Evolutionary conservation across 2,797 vertebrate genomes (phyloP).

Genomic region (Margarornis squamiger): DNA sequence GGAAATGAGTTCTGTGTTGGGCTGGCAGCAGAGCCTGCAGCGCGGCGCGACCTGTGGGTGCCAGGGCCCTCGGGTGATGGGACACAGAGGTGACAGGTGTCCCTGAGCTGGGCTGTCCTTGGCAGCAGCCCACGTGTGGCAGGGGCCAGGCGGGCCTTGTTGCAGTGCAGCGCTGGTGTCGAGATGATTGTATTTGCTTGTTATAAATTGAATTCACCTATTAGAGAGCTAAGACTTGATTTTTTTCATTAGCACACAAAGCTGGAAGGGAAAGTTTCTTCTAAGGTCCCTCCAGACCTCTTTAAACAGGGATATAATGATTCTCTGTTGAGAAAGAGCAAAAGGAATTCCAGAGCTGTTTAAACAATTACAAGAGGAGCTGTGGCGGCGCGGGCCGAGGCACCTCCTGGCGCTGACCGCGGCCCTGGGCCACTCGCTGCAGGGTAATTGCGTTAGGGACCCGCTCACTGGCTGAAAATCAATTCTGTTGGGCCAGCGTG

Average conservation of each 20-base stretch:
- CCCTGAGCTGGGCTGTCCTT: not conserved
- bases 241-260: constrained; percentile 59
- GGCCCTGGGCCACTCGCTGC: constrained; percentile 72
- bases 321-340: constrained; percentile 47
- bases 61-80: not conserved
- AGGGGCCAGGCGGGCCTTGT: not conserved
- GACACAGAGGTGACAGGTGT: not conserved
- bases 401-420: not conserved
- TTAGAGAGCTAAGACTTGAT: constrained; percentile 57
- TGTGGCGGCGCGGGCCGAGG: not conserved
- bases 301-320: constrained; percentile 29
- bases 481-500: constrained; percentile 78
- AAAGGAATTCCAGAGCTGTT: constrained; percentile 14
- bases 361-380: constrained; percentile 38
- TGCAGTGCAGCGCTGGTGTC: not conserved
- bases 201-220: constrained; percentile 65
- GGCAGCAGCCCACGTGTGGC: not conserved
- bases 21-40: not conserved
- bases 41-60: not conserved
- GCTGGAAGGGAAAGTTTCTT: constrained; percentile 62
- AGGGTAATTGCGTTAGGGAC: constrained; percentile 82
- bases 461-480: constrained; percentile 77
- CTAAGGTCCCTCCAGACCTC: constrained; percentile 23
- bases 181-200: constrained; percentile 48
- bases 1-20: not conserved